These are phyloP conservation scores for Petroica traversi DNA, from an alignment of 2,113 vertebrate genomes.

Conservation along the genomic window DNA sequence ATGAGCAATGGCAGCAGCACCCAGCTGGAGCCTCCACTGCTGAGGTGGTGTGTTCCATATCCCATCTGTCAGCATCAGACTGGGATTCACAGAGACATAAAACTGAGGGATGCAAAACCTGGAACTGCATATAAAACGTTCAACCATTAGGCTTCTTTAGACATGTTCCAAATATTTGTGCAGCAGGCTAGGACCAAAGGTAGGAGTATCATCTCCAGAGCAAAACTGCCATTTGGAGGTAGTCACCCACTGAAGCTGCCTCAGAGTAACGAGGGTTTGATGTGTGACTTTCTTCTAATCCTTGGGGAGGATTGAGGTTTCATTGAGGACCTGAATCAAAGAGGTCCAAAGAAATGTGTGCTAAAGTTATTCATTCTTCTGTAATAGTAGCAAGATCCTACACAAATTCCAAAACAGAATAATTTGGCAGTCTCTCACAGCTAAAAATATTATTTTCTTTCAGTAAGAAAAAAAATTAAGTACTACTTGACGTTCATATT, in stretches of 20 bases:
- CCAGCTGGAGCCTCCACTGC: not conserved
- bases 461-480: not conserved
- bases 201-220: not conserved
- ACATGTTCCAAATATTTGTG: not conserved
- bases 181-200: not conserved
- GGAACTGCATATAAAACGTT: not conserved
- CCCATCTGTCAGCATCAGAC: not conserved
- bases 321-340: not conserved
- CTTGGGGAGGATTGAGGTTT: not conserved
- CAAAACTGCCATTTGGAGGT: not conserved
- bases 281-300: not conserved
- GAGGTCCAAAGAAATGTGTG: not conserved
- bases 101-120: not conserved
- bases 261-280: not conserved
- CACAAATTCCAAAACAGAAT: slow-evolving; percentile 41
- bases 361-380: not conserved
- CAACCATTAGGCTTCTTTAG: not conserved
- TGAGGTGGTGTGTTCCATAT: not conserved
- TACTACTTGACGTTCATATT: slow-evolving; percentile 16
- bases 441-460: slow-evolving; percentile 15
- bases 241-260: not conserved
- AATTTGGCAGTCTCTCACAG: not conserved
- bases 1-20: not conserved
- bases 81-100: not conserved
- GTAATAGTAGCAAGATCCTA: not conserved